Base-by-base conservation (phyloP, 1,140 invertebrate genomes). In the Colletes gigas region DNA sequence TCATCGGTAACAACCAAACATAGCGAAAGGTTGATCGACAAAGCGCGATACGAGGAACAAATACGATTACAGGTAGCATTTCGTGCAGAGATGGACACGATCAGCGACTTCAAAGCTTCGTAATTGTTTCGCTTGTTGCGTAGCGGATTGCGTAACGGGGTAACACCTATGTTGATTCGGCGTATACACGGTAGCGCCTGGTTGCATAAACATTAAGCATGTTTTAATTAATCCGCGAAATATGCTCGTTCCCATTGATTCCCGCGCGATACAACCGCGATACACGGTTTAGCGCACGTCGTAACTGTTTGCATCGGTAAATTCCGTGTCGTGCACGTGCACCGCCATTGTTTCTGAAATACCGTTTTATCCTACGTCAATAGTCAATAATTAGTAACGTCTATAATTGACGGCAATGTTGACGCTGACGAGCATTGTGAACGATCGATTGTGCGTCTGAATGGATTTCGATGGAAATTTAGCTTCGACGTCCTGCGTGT, bases 171-270 rank as follows among this genome's bases (percentile, higher is more conserved):
- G 47, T 66, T 44, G 41, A 78, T 60, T 10, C 6, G 30, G 10
- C 12, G 19, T 21, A 50, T 55, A 60, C 71, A 60, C 73, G 70
- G 57, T n/a, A 30, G 30, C 30, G n/a, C 30, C 8, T 47, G 19
- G 30, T 84, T 85, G 67, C 67, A 74, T 81, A 72, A 84, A 68
- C 70, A 54, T 17, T 57, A 39, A 77, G 9, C 12, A 41, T n/a
- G 57, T 55, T 84, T 85, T 81, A 84, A 85, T 81, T 66, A 85
- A 84, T 63, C 59, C 77, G 14, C 55, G 67, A 57, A 72, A 77
- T 50, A 77, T 57, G n/a, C 78, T 7, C 30, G 57, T 60, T 39
- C 30, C 15, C 57, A 70, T 41, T n/a, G 10, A 67, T 59, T 44
- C 12, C 74, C 12, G 17, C 15, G 41, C 41, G 41, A 30, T 68